Percentiles rank a stretch among this genome's conserved stretches.
These are phyloP conservation scores for Peromyscus polionotus DNA, from an alignment of 2,113 vertebrate species.

Conservation along the genomic window DNA sequence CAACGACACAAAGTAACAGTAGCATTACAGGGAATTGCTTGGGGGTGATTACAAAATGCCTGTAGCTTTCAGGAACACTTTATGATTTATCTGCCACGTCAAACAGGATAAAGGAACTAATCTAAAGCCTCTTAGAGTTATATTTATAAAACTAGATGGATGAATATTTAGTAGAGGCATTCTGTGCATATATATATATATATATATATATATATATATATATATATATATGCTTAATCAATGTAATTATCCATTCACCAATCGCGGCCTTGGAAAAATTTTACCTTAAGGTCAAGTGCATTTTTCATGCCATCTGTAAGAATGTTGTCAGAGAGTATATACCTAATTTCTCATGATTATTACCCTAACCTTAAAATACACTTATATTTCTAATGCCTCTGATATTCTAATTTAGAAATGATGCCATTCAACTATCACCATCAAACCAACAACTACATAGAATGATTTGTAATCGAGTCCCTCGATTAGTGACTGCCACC, in stretches of 20 bases:
- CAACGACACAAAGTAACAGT: slow-evolving; percentile 44
- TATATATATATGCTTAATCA: background rate
- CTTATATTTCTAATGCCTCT: slow-evolving; percentile 34
- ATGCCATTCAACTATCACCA: background rate
- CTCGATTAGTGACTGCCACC: background rate
- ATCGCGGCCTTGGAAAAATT: slow-evolving; percentile 24
- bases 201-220: too few species aligned
- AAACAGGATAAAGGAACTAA: slow-evolving; percentile 15
- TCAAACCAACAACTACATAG: background rate
- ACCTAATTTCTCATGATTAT: background rate
- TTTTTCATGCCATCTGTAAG: slow-evolving; percentile 38
- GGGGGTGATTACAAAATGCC: slow-evolving; percentile 40
- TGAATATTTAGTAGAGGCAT: background rate
- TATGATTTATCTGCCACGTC: slow-evolving; percentile 59
- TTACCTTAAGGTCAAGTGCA: slow-evolving; percentile 38
- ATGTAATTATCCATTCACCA: slow-evolving; percentile 27
- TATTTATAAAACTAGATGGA: slow-evolving; percentile 31
- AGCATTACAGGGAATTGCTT: slow-evolving; percentile 35
- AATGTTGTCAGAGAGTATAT: background rate
- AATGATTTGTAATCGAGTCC: background rate
- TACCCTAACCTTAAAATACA: background rate
- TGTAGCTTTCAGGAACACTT: slow-evolving; percentile 1
- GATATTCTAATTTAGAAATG: slow-evolving; percentile 26
- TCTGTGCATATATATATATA: background rate
- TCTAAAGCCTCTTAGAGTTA: slow-evolving; percentile 56